Percentiles rank a stretch among this genome's conserved stretches.
phyloP scores from a whole-genome alignment of 2,888 invertebrate species.

The Argyresthia goedartella region DNA sequence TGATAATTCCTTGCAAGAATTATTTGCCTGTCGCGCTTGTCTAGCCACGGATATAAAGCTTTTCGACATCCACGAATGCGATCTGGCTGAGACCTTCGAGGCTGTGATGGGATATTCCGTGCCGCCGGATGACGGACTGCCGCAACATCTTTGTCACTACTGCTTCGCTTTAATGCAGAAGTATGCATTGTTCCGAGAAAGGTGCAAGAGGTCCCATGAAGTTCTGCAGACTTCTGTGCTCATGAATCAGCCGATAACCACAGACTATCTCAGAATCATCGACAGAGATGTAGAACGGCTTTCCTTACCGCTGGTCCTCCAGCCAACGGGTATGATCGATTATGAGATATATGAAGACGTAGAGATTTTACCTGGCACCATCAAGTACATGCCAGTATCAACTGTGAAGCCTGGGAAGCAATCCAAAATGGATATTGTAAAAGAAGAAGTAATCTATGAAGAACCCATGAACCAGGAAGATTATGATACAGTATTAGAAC shows the following conservation, averaged over 20 bases:
- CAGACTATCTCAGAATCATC: conserved; percentile 2
- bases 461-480: no score
- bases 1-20: neutral
- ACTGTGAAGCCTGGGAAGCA: no score
- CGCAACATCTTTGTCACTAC: conserved; percentile 29
- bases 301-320: neutral
- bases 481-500: no score
- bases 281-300: neutral
- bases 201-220: conserved; percentile 25
- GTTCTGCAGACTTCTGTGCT: conserved; percentile 17
- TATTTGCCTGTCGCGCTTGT: conserved; percentile 37
- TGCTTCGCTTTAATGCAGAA: conserved; percentile 29
- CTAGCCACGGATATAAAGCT: conserved; percentile 39
- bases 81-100: conserved; percentile 29
- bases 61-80: conserved; percentile 30
- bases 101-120: conserved; percentile 6
- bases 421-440: no score
- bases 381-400: no score
- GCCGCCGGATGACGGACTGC: conserved; percentile 18
- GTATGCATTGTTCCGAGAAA: conserved; percentile 24
- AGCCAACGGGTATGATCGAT: neutral
- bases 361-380: neutral
- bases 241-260: conserved; percentile 10
- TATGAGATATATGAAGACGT: neutral
- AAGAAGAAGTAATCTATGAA: no score